These are phyloP conservation scores for Rhinoraja longicauda DNA, from an alignment of 2,797 vertebrate species.

Conservation along the genomic window DNA sequence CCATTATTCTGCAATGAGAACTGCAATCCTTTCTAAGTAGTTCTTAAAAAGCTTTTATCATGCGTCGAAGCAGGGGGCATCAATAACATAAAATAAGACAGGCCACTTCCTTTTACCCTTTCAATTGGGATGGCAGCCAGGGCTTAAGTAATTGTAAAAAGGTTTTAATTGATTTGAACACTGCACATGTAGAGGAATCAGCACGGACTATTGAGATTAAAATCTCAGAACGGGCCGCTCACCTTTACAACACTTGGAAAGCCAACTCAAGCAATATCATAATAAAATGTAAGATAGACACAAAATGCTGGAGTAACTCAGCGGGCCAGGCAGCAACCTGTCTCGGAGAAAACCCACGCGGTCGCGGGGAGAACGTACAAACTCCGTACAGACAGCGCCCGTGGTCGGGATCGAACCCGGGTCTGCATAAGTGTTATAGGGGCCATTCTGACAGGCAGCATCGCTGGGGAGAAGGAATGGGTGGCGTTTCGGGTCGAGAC, in stretches of 20 bases:
- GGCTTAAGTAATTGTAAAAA: not conserved
- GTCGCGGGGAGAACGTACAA: too few relatives aligned
- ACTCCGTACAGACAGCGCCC: too few relatives aligned
- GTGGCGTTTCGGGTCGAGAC: too few relatives aligned
- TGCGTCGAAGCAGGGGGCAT: not conserved
- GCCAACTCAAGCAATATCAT: not conserved
- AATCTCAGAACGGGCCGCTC: not conserved
- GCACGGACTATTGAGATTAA: not conserved
- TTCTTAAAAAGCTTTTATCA: constrained; percentile 21
- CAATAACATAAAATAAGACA: constrained; percentile 17
- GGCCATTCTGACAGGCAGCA: too few relatives aligned
- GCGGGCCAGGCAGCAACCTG: too few relatives aligned
- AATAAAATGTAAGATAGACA: not conserved
- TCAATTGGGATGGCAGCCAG: not conserved
- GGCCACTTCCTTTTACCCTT: not conserved
- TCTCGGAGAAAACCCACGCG: too few relatives aligned
- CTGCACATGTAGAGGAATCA: not conserved
- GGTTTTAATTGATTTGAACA: constrained; percentile 16
- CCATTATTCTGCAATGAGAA: not conserved
- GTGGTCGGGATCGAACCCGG: too few relatives aligned
- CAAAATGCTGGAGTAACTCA: too few relatives aligned
- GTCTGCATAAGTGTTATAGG: too few relatives aligned
- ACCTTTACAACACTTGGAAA: constrained; percentile 1
- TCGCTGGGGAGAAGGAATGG: too few relatives aligned
- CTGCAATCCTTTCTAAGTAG: not conserved